phyloP scores from a whole-genome alignment of 2,888 invertebrate genomes.

The Synanthedon myopaeformis region DNA sequence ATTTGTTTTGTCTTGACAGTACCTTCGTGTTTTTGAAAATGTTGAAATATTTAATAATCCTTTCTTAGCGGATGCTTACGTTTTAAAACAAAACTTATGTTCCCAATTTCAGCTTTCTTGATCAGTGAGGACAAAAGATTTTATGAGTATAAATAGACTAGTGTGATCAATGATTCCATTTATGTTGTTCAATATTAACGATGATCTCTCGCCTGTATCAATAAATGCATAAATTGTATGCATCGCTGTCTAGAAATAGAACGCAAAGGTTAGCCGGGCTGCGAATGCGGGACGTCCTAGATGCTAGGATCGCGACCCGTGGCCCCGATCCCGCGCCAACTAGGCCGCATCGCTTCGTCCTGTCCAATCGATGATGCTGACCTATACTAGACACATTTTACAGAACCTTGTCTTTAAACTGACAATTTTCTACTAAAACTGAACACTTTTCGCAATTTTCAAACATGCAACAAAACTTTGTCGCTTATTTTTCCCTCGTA shows the following conservation, averaged over 20 bases:
- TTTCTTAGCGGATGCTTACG: too few relatives aligned
- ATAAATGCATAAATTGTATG: not conserved
- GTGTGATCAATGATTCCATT: not conserved
- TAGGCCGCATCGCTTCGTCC: constrained; percentile 51
- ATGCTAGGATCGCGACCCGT: constrained; percentile 33
- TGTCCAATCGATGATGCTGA: constrained; percentile 34
- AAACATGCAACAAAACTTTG: not conserved
- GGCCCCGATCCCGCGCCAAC: constrained; percentile 32
- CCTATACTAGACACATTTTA: too few relatives aligned
- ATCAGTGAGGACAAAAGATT: too few relatives aligned
- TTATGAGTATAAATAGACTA: too few relatives aligned
- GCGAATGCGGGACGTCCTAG: constrained; percentile 35
- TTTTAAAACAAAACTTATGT: too few relatives aligned
- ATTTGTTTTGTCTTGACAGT: too few relatives aligned
- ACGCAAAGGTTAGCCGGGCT: constrained; percentile 37
- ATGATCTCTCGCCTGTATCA: constrained; percentile 1
- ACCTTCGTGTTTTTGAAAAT: too few relatives aligned
- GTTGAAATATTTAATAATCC: too few relatives aligned
- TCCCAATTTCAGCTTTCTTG: too few relatives aligned
- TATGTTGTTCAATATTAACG: not conserved
- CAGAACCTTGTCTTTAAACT: too few relatives aligned
- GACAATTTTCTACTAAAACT: too few relatives aligned
- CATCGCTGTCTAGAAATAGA: constrained; percentile 34
- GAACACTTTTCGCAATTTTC: not conserved
- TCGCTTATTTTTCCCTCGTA: not conserved